These are phyloP conservation scores for Drosophila demipolita DNA, from an alignment of 2,888 invertebrate genomes.

Conservation along the genomic window DNA sequence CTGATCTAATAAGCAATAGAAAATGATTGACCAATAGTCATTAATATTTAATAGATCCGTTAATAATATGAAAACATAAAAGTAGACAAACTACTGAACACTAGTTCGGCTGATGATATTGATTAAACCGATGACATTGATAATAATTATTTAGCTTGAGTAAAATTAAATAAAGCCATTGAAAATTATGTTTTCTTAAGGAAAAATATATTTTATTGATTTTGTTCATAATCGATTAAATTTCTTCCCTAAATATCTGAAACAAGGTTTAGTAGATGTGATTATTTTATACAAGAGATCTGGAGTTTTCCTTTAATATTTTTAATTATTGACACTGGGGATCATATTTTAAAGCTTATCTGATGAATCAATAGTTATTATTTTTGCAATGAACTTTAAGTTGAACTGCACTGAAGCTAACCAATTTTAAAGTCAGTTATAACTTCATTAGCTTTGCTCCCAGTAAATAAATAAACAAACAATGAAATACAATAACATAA, in stretches of 20 bases:
- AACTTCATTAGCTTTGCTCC: not conserved
- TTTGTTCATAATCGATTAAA: not conserved
- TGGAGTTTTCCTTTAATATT: not conserved
- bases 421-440: not conserved
- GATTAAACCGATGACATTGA: not conserved
- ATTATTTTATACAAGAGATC: not conserved
- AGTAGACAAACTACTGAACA: no score
- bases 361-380: not conserved
- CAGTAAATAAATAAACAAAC: not conserved
- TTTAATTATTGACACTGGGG: not conserved
- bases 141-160: not conserved
- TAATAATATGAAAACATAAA: no score
- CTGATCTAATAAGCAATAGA: not conserved
- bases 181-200: accelerated
- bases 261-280: not conserved
- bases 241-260: not conserved
- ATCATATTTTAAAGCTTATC: not conserved
- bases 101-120: not conserved
- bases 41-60: not conserved
- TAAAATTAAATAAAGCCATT: not conserved
- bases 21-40: not conserved
- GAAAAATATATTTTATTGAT: not conserved
- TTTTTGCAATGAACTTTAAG: not conserved
- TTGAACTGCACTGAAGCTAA: not conserved
- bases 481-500: not conserved